These are phyloP conservation scores for Myotis findleyi DNA, from an alignment of 2,797 vertebrate species.

Conservation along the genomic window DNA sequence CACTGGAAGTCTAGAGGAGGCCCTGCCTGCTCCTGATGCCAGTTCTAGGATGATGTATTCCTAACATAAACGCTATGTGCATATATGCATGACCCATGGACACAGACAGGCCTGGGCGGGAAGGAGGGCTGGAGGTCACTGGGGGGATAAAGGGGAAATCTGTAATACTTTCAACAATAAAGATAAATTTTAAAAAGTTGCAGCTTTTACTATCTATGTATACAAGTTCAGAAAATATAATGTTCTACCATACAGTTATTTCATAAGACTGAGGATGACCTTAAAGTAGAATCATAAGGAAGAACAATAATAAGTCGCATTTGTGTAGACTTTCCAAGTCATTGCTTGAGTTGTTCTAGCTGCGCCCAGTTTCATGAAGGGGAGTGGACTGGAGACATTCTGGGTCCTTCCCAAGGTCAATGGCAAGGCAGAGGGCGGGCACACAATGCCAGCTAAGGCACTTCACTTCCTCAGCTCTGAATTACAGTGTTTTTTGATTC, in stretches of 20 bases:
- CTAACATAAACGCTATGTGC: not conserved
- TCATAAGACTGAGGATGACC: not conserved
- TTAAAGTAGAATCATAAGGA: slow-evolving; percentile 7
- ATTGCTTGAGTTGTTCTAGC: not conserved
- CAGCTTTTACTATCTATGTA: too few relatives aligned
- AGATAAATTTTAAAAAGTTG: too few relatives aligned
- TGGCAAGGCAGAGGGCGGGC: not conserved
- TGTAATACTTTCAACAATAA: too few relatives aligned
- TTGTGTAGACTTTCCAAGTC: not conserved
- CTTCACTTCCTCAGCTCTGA: slow-evolving; percentile 4
- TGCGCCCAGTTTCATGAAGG: not conserved
- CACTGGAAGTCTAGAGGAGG: not conserved
- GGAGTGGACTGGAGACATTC: not conserved
- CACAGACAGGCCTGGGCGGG: too few relatives aligned
- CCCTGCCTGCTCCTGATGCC: not conserved
- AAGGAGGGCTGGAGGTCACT: too few relatives aligned
- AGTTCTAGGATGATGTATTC: not conserved
- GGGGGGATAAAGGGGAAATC: too few relatives aligned
- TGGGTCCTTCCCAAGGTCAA: not conserved
- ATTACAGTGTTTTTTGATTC: not conserved
- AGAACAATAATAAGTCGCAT: not conserved
- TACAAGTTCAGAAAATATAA: not conserved
- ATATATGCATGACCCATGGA: too few relatives aligned
- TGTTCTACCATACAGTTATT: not conserved
- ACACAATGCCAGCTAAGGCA: not conserved